Conservation (phyloP, 1,140 invertebrate genomes). For the Babylonia areolata region DNA sequence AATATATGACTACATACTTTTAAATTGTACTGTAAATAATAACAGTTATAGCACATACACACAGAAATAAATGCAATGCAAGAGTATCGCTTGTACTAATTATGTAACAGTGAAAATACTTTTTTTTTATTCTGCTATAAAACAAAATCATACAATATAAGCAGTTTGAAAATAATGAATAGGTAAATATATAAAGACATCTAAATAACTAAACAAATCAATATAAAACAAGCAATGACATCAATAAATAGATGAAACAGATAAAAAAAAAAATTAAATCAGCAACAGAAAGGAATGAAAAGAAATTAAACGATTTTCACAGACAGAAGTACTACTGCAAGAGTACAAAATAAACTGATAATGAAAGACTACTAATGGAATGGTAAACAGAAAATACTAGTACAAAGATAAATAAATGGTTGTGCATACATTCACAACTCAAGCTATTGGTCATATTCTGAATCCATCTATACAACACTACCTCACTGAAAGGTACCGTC, state of each 20-base stretch:
- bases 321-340: neutral
- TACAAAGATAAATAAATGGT: neutral
- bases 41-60: neutral
- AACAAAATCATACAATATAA: too few species aligned
- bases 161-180: neutral
- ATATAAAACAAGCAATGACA: neutral
- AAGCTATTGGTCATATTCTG: neutral
- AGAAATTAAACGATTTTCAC: neutral
- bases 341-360: neutral
- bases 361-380: neutral
- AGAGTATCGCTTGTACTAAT: neutral
- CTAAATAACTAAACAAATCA: neutral
- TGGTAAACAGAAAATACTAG: neutral
- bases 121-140: too few species aligned
- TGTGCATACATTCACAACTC: neutral
- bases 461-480: neutral
- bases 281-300: neutral
- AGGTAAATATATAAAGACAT: too few species aligned
- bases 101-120: neutral
- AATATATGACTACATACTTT: neutral
- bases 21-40: neutral
- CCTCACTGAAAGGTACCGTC: neutral
- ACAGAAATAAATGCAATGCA: conserved; percentile 5
- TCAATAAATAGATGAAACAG: neutral
- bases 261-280: neutral